Conservation (phyloP, 2,113 vertebrate species). For the Mormoops blainvillei region DNA sequence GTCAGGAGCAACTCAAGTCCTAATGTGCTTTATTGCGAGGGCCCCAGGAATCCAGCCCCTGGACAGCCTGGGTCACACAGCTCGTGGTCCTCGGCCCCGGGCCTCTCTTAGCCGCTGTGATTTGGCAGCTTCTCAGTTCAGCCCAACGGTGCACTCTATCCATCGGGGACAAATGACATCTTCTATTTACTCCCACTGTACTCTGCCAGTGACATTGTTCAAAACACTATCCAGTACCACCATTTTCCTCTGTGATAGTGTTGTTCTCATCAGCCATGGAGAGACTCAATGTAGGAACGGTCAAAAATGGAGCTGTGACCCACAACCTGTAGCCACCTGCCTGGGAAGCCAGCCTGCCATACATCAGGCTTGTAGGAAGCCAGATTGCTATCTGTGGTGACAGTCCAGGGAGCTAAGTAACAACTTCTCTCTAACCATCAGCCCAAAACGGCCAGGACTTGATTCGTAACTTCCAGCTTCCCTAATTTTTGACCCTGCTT, state of each 20-base stretch:
- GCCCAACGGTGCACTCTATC: background rate
- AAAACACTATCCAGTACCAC: background rate
- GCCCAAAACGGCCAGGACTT: background rate
- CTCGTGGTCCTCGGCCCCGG: background rate
- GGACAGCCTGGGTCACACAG: background rate
- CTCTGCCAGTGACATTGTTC: background rate
- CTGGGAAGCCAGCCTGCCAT: background rate
- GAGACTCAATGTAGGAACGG: background rate
- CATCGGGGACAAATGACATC: background rate
- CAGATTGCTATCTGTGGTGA: background rate
- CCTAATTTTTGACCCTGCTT: background rate
- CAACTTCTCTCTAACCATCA: background rate
- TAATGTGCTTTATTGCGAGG: background rate
- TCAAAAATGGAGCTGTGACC: background rate
- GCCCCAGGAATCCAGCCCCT: background rate
- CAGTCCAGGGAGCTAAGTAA: background rate
- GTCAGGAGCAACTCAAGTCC: background rate
- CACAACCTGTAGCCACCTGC: background rate
- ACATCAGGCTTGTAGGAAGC: background rate
- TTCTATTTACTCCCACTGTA: background rate
- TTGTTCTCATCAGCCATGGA: background rate
- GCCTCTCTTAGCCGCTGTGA: background rate
- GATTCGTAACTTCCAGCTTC: background rate
- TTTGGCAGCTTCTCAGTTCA: background rate
- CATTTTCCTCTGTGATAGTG: background rate